Evolutionary conservation across 2,797 vertebrate genomes (phyloP).

Genomic region (Hippocampus kuda): DNA sequence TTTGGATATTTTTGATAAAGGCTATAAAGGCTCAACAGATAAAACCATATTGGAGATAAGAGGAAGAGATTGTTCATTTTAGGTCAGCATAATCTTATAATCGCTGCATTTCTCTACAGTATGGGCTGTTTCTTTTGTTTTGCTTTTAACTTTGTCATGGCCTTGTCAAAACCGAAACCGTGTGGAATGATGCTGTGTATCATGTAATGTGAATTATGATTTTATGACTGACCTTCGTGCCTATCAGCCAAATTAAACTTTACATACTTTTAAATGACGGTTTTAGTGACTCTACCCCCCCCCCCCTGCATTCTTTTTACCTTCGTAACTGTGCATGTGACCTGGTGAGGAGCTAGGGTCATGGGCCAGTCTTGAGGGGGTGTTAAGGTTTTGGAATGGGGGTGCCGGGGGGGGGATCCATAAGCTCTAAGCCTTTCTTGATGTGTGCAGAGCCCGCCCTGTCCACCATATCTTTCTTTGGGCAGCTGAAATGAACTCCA

Average conservation of each 20-base stretch:
- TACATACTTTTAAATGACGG: not conserved
- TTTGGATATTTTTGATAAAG: not conserved
- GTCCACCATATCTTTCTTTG: constrained; percentile 47
- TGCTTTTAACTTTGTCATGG: not conserved
- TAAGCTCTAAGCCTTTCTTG: constrained; percentile 54
- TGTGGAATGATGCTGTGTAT: not conserved
- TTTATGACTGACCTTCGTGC: not conserved
- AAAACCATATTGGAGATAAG: not conserved
- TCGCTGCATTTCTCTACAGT: not conserved
- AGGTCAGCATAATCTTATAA: not conserved
- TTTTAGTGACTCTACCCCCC: constrained; percentile 7
- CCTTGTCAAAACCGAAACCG: not conserved
- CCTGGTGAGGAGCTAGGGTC: constrained; percentile 43
- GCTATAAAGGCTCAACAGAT: not conserved
- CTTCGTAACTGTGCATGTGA: constrained; percentile 49
- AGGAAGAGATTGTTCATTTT: not conserved
- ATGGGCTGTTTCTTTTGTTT: not conserved
- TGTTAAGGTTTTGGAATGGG: constrained; percentile 17
- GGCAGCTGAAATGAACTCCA: constrained; percentile 59
- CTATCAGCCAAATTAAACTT: not conserved
- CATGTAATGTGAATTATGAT: not conserved
- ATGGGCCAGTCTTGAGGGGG: constrained; percentile 44
- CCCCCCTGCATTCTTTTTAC: constrained; percentile 43
- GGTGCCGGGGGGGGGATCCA: constrained; percentile 6
- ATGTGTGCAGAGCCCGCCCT: constrained; percentile 43